Percentiles rank a stretch among this genome's conserved stretches.
Conservation (phyloP, 2,888 invertebrate genomes). For the Leuctra nigra region DNA sequence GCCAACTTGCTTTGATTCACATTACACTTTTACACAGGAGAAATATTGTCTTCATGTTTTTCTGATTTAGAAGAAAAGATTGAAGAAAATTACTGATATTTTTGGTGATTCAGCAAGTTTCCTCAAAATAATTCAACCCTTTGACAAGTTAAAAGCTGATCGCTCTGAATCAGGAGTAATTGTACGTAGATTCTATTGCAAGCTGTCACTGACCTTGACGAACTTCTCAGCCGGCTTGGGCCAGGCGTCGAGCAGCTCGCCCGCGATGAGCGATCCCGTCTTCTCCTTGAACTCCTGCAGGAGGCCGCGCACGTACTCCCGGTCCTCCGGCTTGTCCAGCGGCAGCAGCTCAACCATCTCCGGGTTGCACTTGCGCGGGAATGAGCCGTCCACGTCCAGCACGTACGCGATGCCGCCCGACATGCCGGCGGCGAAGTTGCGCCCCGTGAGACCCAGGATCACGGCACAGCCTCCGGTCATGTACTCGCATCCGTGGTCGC, state of each 20-base stretch:
- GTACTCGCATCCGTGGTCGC: constrained; percentile 99
- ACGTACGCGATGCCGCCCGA: constrained; percentile 95
- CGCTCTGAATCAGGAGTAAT: too few species aligned
- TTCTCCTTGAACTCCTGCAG: constrained; percentile 78
- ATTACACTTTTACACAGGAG: too few species aligned
- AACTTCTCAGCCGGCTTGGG: constrained; percentile 67
- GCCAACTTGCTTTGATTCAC: too few species aligned
- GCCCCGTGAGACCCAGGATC: constrained; percentile 88
- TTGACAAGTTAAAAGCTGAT: too few species aligned
- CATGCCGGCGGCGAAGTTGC: constrained; percentile 99
- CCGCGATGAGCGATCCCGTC: constrained; percentile 83
- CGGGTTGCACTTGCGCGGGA: constrained; percentile 83
- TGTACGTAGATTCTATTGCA: too few species aligned
- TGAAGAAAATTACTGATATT: too few species aligned
- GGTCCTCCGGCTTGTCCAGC: constrained; percentile 69
- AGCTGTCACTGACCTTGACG: constrained; percentile 69
- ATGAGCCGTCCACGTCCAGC: constrained; percentile 80
- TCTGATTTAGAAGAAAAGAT: too few species aligned
- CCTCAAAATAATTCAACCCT: too few species aligned
- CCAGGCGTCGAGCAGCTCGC: constrained; percentile 74
- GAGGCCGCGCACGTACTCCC: constrained; percentile 64
- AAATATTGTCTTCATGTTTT: too few species aligned
- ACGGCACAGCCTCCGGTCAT: constrained; percentile 95
- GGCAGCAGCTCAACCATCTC: constrained; percentile 91
- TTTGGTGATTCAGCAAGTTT: too few species aligned